A percentile compares a stretch with the other conserved stretches of the same genome.
These are phyloP conservation scores for Enteromius afrohamiltoni DNA, from an alignment of 2,797 vertebrate genomes.

Conservation along the genomic window DNA sequence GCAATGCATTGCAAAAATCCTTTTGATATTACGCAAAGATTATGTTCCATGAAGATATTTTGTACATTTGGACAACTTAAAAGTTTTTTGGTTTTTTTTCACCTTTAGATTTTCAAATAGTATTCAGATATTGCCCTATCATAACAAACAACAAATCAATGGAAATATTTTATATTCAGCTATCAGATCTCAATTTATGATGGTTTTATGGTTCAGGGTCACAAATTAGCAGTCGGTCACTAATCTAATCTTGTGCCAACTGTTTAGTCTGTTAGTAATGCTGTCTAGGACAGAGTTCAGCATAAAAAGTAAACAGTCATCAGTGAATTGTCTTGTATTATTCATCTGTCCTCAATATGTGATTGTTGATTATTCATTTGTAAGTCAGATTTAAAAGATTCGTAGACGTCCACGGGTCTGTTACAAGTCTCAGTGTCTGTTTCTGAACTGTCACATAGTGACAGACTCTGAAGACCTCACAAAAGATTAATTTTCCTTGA, in stretches of 20 bases:
- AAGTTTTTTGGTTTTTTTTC: too few species aligned
- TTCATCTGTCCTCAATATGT: neutral
- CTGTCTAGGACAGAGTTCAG: neutral
- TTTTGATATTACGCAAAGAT: too few species aligned
- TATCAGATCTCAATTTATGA: too few species aligned
- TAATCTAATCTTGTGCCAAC: neutral
- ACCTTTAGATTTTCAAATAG: too few species aligned
- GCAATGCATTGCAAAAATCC: too few species aligned
- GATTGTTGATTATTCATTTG: neutral
- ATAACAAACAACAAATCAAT: too few species aligned
- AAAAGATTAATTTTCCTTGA: constrained; percentile 23
- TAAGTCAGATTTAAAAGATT: neutral
- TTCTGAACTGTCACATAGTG: neutral
- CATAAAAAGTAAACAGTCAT: neutral
- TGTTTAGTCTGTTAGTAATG: neutral
- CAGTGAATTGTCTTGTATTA: neutral
- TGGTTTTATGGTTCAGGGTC: too few species aligned
- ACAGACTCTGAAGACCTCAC: neutral
- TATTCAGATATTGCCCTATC: too few species aligned
- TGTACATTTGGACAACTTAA: too few species aligned
- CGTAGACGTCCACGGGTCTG: neutral
- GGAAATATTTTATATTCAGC: too few species aligned
- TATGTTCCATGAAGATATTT: too few species aligned
- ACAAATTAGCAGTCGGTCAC: neutral
- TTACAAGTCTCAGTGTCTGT: neutral